Base-by-base conservation (phyloP, 2,888 invertebrate genomes). In the Sclerodermus sp. region DNA sequence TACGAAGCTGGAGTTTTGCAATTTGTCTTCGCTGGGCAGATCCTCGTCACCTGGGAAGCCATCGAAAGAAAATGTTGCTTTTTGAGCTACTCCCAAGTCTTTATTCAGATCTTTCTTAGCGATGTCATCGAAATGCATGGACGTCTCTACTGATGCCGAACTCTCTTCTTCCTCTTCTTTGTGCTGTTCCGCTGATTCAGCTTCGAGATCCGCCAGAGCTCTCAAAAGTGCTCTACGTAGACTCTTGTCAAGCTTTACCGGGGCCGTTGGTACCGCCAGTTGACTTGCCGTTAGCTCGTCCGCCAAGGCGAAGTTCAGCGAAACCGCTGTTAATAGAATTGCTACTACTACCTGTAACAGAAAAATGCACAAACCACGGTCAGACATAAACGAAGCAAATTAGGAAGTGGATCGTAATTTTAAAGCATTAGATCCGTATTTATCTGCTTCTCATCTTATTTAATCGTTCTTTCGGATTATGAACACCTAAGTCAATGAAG, bases 131-230 rank as follows among this genome's bases (percentile, higher is more conserved):
- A 55, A 47, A 4, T 66, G 57, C 13, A 68, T 64, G 41, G 72
- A 71, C 2, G 76, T 71, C 9, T 78, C 77, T 45, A 81, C 82
- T 56, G 82, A 81, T 8, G 64, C 68, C 9, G 36, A 13, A 9
- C 47, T 31, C 5, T 38, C 29, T 1, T 83, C 82, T 18, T 50
- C 40, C 8, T 79, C 77, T 44, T 82, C 78, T 42, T 80, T 57
- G 38, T 55, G 53, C 15, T 82, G 82, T 14, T 78, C 71, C 42
- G 80, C 83, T 2, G 81, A 80, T 13, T 84, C 83, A 56, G 84
- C 86, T 77, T 91, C 90, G 42, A 91, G 79, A 66, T 90, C 89
- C 44, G 85, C 87, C 3, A 92, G 81, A 10, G 91, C 91, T 78
- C 86, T 87, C 4, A 91, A 79, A 37, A 91, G 79, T 1, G 91